Evolutionary conservation across 1,140 invertebrate genomes (phyloP), one percentile per base, ranked within the genome.

Genomic region (Zaprionus camerounensis): DNA sequence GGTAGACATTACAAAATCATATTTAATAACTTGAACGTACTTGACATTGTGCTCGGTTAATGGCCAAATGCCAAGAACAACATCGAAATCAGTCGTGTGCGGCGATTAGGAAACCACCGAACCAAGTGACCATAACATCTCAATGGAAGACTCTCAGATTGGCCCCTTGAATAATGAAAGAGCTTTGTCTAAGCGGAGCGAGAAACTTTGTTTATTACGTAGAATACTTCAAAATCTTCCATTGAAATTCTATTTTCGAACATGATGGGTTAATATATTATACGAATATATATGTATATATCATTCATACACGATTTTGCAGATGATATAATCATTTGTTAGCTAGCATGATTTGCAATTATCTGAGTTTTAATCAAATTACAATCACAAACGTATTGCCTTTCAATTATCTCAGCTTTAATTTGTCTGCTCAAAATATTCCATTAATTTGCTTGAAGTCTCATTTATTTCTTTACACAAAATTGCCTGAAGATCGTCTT

Each of bases 11-110:
- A 57, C 63, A 74, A 76, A 71, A 67, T 63, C 58, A 57, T 69
- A 74, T 73, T 82, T 91, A 82, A 91, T 90, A 63, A 62, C 71
- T 49, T n/a, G 17, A 72, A 71, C 86, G 76, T 71, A 80, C 85
- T 88, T 91, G 85, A 86, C 85, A 77, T 91, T 91, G 82, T 55
- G 78, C 53, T 76, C 63, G 68, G 49, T 76, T 90, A 82, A 90
- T 91, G 76, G 56, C 63, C 73, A 70, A 77, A 80, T 82, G 71
- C 68, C 82, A 80, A 88, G 86, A 91, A 77, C 81, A 91, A 77
- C 81, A 70, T 49, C 31, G n/a, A 44, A 78, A 72, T 69, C 82
- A 85, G 49, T 80, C 82, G 69, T 58, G 76, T 76, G 86, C 63
- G 69, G 78, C 41, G 85, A 91, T 82, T 88, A 70, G 76, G 76